phyloP scores from a whole-genome alignment of 2,888 invertebrate genomes.

The Dilophus febrilis region DNA sequence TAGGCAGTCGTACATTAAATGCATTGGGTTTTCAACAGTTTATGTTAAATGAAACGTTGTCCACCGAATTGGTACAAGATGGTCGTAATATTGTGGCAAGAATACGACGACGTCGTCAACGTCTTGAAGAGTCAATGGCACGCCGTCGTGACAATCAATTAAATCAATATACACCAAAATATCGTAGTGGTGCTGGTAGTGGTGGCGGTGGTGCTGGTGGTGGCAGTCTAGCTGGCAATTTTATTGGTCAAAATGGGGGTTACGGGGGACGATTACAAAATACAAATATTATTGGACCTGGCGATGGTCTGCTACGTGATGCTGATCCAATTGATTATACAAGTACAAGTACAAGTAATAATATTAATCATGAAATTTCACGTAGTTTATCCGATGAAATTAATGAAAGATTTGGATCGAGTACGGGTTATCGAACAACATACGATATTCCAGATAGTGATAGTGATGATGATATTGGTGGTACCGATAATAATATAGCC shows the following conservation, averaged over 20 bases:
- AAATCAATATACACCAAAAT: constrained; percentile 18
- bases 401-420: constrained; percentile 47
- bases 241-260: no score
- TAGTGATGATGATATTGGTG: constrained; percentile 21
- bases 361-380: constrained; percentile 19
- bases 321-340: constrained; percentile 54
- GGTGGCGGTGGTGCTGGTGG: constrained; percentile 21
- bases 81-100: constrained; percentile 81
- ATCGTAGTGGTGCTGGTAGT: constrained; percentile 13
- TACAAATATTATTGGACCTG: constrained; percentile 16
- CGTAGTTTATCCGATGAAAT: constrained; percentile 36
- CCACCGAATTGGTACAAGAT: constrained; percentile 84
- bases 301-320: constrained; percentile 54
- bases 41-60: constrained; percentile 82
- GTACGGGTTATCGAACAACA: constrained; percentile 32
- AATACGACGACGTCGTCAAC: constrained; percentile 66
- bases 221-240: constrained; percentile 11
- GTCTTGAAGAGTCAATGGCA: constrained; percentile 60
- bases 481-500: constrained; percentile 20
- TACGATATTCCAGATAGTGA: constrained; percentile 23
- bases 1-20: constrained; percentile 80
- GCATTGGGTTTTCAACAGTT: constrained; percentile 94
- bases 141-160: constrained; percentile 59
- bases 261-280: neutral
- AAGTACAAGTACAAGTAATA: constrained; percentile 36